Percentiles rank a stretch among this genome's conserved stretches.
phyloP scores from a whole-genome alignment of 2,888 invertebrate species.

The Noctua pronuba region DNA sequence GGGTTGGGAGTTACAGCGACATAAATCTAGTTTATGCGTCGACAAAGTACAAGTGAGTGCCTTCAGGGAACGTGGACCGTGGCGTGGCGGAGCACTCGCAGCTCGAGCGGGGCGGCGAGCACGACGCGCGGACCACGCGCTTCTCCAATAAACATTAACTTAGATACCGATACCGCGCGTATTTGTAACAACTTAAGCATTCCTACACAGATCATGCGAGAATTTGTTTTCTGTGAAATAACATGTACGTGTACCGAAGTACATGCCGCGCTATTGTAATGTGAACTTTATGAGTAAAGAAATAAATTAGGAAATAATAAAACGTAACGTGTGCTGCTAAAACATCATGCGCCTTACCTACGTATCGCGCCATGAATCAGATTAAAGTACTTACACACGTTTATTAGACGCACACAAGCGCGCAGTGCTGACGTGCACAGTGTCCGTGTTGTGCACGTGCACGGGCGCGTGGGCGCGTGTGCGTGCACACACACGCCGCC shows the following conservation, averaged over 20 bases:
- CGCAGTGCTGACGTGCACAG: constrained; percentile 59
- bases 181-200: constrained; percentile 67
- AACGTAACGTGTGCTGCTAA: constrained; percentile 63
- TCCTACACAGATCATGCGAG: constrained; percentile 54
- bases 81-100: neutral
- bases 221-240: constrained; percentile 61
- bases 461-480: constrained; percentile 65
- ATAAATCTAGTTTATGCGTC: constrained; percentile 60
- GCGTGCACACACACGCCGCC: constrained; percentile 74
- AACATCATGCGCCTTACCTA: constrained; percentile 73
- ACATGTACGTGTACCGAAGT: constrained; percentile 24
- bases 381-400: constrained; percentile 78
- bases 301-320: constrained; percentile 56
- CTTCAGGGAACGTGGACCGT: constrained; percentile 40
- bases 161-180: constrained; percentile 50
- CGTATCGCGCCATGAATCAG: constrained; percentile 83
- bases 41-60: constrained; percentile 51
- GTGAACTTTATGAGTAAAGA: constrained; percentile 49
- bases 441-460: constrained; percentile 61
- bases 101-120: neutral
- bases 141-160: constrained; percentile 36
- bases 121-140: neutral
- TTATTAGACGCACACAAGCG: constrained; percentile 73
- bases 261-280: constrained; percentile 30
- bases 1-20: constrained; percentile 38